phyloP scores from a whole-genome alignment of 2,797 vertebrate genomes.

The Phrynocephalus guinanensis region DNA sequence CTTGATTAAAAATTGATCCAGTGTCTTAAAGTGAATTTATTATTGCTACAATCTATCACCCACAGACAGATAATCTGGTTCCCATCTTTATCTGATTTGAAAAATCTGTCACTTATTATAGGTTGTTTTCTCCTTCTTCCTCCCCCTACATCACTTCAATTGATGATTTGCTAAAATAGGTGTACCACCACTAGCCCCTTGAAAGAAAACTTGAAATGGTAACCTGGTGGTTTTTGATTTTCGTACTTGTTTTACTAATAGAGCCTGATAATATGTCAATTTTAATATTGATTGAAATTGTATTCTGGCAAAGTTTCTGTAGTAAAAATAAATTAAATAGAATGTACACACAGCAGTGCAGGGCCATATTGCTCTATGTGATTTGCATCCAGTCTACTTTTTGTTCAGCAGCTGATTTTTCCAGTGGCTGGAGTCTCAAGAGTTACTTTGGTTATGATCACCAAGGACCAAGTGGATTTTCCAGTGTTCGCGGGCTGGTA shows the following conservation, averaged over 20 bases:
- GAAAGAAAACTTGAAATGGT: constrained; percentile 63
- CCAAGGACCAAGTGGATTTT: not conserved
- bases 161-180: constrained; percentile 80
- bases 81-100: constrained; percentile 97
- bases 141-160: constrained; percentile 80
- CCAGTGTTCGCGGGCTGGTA: too few relatives aligned
- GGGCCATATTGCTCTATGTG: not conserved
- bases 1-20: constrained; percentile 99
- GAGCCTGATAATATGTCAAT: constrained; percentile 73
- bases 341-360: constrained; percentile 48
- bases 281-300: constrained; percentile 73
- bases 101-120: constrained; percentile 92
- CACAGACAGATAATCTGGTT: constrained; percentile 99
- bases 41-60: constrained; percentile 99
- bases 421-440: not conserved
- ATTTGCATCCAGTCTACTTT: not conserved
- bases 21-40: constrained; percentile 99
- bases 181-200: constrained; percentile 68
- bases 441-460: not conserved
- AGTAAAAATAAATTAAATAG: constrained; percentile 56
- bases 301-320: constrained; percentile 71
- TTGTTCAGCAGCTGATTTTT: not conserved
- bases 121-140: constrained; percentile 75
- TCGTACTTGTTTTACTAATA: constrained; percentile 52
- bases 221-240: constrained; percentile 50